Base-by-base conservation (phyloP, 1,140 invertebrate genomes). In the Bombus huntii region DNA sequence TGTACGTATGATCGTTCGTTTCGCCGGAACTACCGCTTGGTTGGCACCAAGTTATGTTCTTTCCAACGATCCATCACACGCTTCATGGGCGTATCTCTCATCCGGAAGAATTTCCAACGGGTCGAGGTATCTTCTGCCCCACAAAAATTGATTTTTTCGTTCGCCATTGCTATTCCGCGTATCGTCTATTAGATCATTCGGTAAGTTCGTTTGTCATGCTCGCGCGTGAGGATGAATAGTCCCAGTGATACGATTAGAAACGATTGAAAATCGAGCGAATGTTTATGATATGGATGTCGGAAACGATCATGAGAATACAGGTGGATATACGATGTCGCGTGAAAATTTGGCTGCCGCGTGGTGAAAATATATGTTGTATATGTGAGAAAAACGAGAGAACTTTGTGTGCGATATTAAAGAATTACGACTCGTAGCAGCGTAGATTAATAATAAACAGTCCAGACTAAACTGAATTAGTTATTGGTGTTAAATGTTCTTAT, bases 61-160 rank as follows among this genome's bases (percentile, higher is more conserved):
- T 39, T 44, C 13, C 34, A 42, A 34, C 42, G 62, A 83, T 70
- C 28, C 44, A 57, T 83, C 81, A 57, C 66, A 22, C 18, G 44
- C 47, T 31, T 42, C 28, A 28, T 22, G 22, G 39, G 47, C 22
- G 62, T 22, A 25, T 31, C 42, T 47, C 15, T 25, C 31, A 15
- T 25, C 44, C 28, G 34, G 15, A 25, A 37, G 28, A 74, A 74
- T n/a, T 74, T 53, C 22, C 22, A 34, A 39, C 72, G 8, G 4
- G 72, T 18, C 5, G 15, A 31, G n/a, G 13, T 15, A 1, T 66
- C 28, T n/a, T n/a, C n/a, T 31, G n/a, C n/a, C 12, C n/a, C 2
- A 8, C 5, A 31, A 15, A 66, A 66, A 66, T 66, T 66, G n/a
- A 66, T 66, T 66, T 8, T 13, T n/a, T 3, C 59, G 1, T 22